Evolutionary conservation across 2,888 invertebrate species (phyloP).

Genomic region (Nebria brevicollis): DNA sequence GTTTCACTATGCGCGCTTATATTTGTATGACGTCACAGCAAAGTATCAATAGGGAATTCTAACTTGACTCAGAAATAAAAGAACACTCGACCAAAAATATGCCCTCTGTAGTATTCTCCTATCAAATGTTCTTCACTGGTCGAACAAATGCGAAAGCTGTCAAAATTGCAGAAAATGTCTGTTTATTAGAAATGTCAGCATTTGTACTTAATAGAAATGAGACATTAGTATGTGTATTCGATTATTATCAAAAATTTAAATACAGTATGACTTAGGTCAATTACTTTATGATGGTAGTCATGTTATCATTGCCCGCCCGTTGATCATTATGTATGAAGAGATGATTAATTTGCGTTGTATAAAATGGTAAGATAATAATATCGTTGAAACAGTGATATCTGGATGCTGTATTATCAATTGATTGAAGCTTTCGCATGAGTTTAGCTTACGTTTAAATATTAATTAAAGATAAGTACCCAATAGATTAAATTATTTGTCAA

Average conservation of each 20-base stretch:
- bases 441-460: neutral
- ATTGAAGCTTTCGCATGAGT: neutral
- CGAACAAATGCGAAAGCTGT: neutral
- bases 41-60: no score
- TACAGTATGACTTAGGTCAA: neutral
- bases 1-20: no score
- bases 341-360: conserved; percentile 41
- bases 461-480: neutral
- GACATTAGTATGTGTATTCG: conserved; percentile 15
- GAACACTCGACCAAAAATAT: no score
- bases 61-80: no score
- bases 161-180: neutral
- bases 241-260: conserved; percentile 7
- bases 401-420: neutral
- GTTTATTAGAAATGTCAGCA: conserved; percentile 26
- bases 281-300: conserved; percentile 12
- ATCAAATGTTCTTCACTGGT: no score
- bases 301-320: conserved; percentile 2
- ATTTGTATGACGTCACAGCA: no score
- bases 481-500: no score
- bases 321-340: conserved; percentile 36
- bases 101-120: no score
- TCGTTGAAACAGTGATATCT: neutral
- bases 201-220: conserved; percentile 6
- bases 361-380: conserved; percentile 35